These are phyloP conservation scores for Polypterus senegalus DNA, from an alignment of 2,113 vertebrate species.

Conservation along the genomic window DNA sequence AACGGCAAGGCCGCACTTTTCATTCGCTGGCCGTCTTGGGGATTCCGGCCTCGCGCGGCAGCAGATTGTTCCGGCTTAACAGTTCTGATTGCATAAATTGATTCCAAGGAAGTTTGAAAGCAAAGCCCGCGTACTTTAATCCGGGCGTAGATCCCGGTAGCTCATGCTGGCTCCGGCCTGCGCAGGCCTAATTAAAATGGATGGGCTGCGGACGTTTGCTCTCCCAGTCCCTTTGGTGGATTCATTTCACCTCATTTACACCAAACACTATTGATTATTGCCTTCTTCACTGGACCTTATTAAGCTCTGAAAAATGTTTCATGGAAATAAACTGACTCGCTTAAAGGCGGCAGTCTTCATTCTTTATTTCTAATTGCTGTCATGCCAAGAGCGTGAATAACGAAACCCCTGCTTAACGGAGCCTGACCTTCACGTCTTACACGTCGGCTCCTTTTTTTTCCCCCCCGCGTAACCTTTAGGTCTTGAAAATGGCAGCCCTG, in stretches of 20 bases:
- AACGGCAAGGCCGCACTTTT: neutral
- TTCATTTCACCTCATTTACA: neutral
- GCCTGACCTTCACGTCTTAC: too few species aligned
- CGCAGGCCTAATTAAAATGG: constrained; percentile 3
- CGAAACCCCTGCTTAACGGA: too few species aligned
- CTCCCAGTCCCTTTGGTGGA: neutral
- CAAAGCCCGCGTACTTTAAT: neutral
- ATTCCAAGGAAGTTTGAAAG: constrained; percentile 7
- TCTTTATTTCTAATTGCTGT: neutral
- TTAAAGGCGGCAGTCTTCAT: neutral
- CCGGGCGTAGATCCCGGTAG: neutral
- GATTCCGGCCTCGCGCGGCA: neutral
- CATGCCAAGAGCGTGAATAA: neutral
- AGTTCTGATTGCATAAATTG: constrained; percentile 4
- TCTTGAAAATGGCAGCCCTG: too few species aligned
- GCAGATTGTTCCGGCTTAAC: constrained; percentile 2
- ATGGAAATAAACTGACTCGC: neutral
- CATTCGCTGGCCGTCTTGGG: neutral
- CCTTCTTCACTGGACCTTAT: neutral
- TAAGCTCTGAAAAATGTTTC: neutral
- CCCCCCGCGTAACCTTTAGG: too few species aligned
- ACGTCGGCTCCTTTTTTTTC: too few species aligned
- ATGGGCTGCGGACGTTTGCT: neutral
- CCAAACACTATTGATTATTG: constrained; percentile 3
- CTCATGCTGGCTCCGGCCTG: neutral